Conservation (phyloP, 2,888 invertebrate species). For the Liodrosophila aerea region DNA sequence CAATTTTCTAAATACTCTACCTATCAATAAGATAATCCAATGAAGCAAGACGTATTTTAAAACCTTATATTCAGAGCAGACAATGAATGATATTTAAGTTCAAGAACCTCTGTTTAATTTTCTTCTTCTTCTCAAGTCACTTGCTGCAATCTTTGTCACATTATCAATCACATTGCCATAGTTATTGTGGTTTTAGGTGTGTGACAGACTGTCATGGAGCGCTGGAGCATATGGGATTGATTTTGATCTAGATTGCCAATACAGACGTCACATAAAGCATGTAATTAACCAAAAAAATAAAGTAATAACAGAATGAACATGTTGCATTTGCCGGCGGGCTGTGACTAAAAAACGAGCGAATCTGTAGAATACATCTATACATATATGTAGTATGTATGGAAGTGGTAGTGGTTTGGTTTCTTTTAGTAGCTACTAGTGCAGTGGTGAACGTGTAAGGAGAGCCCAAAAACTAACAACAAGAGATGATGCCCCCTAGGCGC, state of each 20-base stretch:
- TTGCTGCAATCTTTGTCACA: not conserved
- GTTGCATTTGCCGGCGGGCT: constrained; percentile 54
- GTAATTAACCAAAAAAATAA: constrained; percentile 69
- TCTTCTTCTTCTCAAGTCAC: too few relatives aligned
- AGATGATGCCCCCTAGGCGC: constrained; percentile 71
- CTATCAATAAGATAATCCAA: too few relatives aligned
- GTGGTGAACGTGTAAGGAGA: constrained; percentile 63
- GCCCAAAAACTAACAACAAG: constrained; percentile 58
- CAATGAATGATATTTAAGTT: too few relatives aligned
- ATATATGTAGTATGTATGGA: not conserved
- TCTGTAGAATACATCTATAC: constrained; percentile 18
- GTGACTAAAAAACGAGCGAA: constrained; percentile 42
- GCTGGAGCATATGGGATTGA: constrained; percentile 46
- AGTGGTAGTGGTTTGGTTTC: constrained; percentile 4
- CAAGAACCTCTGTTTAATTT: too few relatives aligned
- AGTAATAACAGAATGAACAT: constrained; percentile 63
- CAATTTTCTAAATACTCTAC: too few relatives aligned
- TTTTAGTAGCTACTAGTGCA: constrained; percentile 2
- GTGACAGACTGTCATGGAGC: constrained; percentile 71
- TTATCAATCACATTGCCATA: constrained; percentile 17
- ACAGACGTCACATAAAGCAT: constrained; percentile 71
- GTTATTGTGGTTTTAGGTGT: constrained; percentile 52
- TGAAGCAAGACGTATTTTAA: too few relatives aligned
- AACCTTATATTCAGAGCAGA: too few relatives aligned
- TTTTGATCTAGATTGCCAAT: constrained; percentile 76